A percentile compares a stretch with the other conserved stretches of the same genome.
phyloP scores from a whole-genome alignment of 30 jellyfish, hydroid and myxozoan genomes.

The Chrysaora quinquecirrha region DNA sequence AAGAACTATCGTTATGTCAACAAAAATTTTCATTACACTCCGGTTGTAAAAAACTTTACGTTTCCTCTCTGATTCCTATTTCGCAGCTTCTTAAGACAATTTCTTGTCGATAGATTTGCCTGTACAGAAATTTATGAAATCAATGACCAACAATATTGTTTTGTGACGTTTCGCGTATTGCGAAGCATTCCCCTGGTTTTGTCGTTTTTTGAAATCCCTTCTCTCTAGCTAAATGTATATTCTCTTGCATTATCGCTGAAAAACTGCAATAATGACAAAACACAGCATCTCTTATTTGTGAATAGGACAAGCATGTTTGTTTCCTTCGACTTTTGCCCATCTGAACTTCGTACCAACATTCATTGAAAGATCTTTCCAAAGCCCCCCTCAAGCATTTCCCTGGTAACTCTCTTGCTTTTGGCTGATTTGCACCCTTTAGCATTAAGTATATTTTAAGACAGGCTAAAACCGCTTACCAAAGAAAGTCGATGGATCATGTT shows the following conservation, averaged over 20 bases:
- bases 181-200: slow-evolving; percentile 9
- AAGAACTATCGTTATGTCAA: not conserved
- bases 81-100: not conserved
- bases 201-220: not conserved
- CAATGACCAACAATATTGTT: not conserved
- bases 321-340: slow-evolving; percentile 13
- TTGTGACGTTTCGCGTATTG: not conserved
- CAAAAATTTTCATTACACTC: not conserved
- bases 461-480: slow-evolving; percentile 13
- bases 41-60: not conserved
- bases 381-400: slow-evolving; percentile 14
- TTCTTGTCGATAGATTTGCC: not conserved
- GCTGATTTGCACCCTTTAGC: slow-evolving; percentile 42
- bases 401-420: slow-evolving; percentile 17
- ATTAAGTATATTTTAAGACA: slow-evolving; percentile 1
- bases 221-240: not conserved
- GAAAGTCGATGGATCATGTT: slow-evolving; percentile 27
- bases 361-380: slow-evolving; percentile 28
- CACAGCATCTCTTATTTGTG: slow-evolving; percentile 34
- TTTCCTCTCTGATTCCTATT: not conserved
- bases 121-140: slow-evolving; percentile 8
- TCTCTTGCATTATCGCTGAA: not conserved
- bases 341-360: slow-evolving; percentile 17
- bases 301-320: slow-evolving; percentile 32
- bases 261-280: slow-evolving; percentile 19